These are phyloP conservation scores for Drosophila mayri DNA, from an alignment of 1,140 invertebrate genomes.

Conservation along the genomic window DNA sequence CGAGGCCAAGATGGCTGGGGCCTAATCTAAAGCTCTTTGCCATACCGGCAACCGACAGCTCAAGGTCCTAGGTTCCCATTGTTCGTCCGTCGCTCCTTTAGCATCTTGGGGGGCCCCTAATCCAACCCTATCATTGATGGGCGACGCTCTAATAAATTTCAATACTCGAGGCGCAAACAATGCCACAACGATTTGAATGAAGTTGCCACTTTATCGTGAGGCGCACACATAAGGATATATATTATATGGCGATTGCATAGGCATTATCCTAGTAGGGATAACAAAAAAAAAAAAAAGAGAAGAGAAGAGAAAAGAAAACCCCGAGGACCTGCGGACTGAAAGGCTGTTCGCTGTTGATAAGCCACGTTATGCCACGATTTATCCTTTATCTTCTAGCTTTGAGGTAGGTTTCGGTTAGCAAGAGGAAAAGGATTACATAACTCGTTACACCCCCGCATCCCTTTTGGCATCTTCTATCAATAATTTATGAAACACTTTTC, in stretches of 20 bases:
- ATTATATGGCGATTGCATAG: conserved; percentile 34
- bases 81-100: conserved; percentile 15
- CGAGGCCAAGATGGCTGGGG: conserved; percentile 31
- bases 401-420: conserved; percentile 25
- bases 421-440: conserved; percentile 36
- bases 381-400: conserved; percentile 47
- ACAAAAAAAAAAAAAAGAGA: background rate
- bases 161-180: conserved; percentile 50
- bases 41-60: conserved; percentile 48
- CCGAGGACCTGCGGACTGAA: conserved; percentile 23
- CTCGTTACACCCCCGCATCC: conserved; percentile 5
- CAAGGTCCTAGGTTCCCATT: conserved; percentile 35
- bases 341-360: conserved; percentile 37
- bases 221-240: conserved; percentile 12
- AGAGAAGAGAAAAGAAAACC: background rate
- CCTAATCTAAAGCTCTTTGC: conserved; percentile 38
- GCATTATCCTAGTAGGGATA: conserved; percentile 23
- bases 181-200: conserved; percentile 62
- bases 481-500: conserved; percentile 56
- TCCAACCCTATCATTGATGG: conserved; percentile 53
- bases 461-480: conserved; percentile 24
- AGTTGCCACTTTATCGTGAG: conserved; percentile 50
- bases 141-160: conserved; percentile 59
- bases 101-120: conserved; percentile 26
- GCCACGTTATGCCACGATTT: conserved; percentile 47